Conservation (phyloP, 1,140 invertebrate genomes). For the Plectrocnemia conspersa region DNA sequence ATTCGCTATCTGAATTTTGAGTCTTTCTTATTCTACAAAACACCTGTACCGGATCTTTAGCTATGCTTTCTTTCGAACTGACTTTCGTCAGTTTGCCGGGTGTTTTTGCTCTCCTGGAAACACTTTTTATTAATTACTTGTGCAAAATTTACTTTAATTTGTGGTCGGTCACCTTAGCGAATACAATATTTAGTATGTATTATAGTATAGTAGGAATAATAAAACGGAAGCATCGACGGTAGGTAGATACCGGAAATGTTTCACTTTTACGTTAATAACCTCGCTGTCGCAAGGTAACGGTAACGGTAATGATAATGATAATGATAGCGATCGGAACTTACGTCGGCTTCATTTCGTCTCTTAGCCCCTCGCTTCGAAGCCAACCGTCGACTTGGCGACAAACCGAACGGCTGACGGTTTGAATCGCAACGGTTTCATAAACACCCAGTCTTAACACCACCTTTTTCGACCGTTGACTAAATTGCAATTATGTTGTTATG, state of each 20-base stretch:
- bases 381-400: not conserved
- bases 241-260: not conserved
- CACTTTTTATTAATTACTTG: too few species aligned
- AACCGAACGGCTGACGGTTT: not conserved
- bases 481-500: too few species aligned
- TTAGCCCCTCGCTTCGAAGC: not conserved
- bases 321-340: not conserved
- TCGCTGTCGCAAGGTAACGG: not conserved
- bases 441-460: too few species aligned
- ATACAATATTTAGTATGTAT: too few species aligned
- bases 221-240: too few species aligned
- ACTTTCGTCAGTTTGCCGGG: conserved; percentile 23
- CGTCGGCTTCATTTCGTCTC: not conserved
- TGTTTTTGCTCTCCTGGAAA: conserved; percentile 25
- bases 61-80: conserved; percentile 23
- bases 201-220: too few species aligned
- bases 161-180: too few species aligned
- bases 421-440: not conserved
- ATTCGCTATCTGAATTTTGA: not conserved
- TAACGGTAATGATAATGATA: not conserved
- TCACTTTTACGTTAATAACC: not conserved
- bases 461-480: too few species aligned
- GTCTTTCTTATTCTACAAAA: conserved; percentile 24
- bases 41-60: conserved; percentile 26
- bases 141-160: too few species aligned